phyloP scores from a whole-genome alignment of 2,888 invertebrate genomes.

The Orgyia antiqua region DNA sequence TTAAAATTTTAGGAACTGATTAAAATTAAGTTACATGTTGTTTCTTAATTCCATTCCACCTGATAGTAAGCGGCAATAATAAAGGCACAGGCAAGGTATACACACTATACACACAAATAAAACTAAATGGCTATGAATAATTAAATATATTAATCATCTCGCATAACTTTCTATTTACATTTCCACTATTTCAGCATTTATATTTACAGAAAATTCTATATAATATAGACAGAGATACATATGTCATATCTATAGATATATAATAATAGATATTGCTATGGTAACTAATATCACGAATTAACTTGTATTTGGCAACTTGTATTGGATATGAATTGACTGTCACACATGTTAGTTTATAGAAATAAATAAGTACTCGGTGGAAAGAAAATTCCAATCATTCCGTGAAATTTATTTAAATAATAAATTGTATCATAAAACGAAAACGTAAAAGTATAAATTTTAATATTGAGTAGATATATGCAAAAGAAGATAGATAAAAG shows the following conservation, averaged over 20 bases:
- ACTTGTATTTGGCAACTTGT: constrained; percentile 45
- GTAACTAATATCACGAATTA: constrained; percentile 73
- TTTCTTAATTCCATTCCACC: no score
- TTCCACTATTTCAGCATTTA: constrained; percentile 41
- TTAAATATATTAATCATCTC: constrained; percentile 51
- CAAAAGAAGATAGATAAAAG: background rate
- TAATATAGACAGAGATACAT: constrained; percentile 32
- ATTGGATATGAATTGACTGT: constrained; percentile 18
- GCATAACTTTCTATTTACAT: constrained; percentile 65
- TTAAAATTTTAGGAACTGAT: no score
- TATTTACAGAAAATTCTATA: constrained; percentile 58
- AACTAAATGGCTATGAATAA: constrained; percentile 11
- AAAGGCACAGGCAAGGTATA: no score
- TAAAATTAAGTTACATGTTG: no score
- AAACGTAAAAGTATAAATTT: constrained; percentile 29
- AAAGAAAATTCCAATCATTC: constrained; percentile 40
- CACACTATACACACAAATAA: no score
- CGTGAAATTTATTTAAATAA: constrained; percentile 34
- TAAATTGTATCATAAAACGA: constrained; percentile 47
- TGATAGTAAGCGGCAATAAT: no score
- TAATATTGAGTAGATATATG: background rate
- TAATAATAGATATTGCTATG: constrained; percentile 45
- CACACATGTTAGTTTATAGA: constrained; percentile 27
- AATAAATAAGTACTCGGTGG: constrained; percentile 56
- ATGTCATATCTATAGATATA: constrained; percentile 32